These are phyloP conservation scores for Nemotelus nigrinus DNA, from an alignment of 2,888 invertebrate genomes.

Conservation along the genomic window DNA sequence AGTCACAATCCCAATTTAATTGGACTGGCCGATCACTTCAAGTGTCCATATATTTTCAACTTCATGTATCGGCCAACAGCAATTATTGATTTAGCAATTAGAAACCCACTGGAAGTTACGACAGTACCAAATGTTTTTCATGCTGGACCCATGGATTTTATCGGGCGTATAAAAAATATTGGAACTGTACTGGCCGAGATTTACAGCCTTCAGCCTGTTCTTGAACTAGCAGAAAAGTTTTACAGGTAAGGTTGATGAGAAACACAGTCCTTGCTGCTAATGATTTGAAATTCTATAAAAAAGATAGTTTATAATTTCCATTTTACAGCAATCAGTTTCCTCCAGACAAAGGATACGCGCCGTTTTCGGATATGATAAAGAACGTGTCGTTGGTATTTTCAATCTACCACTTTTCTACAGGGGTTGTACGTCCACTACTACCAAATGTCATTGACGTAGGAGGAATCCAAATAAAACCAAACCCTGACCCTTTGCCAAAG, in stretches of 20 bases:
- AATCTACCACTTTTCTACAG: slow-evolving; percentile 62
- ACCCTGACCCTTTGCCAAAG: slow-evolving; percentile 52
- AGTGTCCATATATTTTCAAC: slow-evolving; percentile 46
- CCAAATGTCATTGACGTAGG: slow-evolving; percentile 44
- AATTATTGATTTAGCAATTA: background rate
- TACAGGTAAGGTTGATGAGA: too few species aligned
- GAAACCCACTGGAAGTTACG: slow-evolving; percentile 18
- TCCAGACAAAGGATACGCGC: slow-evolving; percentile 36
- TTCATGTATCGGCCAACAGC: background rate
- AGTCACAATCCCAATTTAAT: slow-evolving; percentile 28
- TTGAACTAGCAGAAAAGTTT: background rate
- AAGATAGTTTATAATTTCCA: too few species aligned
- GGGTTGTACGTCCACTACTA: slow-evolving; percentile 54
- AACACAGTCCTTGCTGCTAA: too few species aligned
- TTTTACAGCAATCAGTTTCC: slow-evolving; percentile 37
- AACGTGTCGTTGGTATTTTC: slow-evolving; percentile 61
- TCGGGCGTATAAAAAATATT: slow-evolving; percentile 17
- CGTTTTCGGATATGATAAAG: slow-evolving; percentile 57
- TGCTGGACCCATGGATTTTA: slow-evolving; percentile 27
- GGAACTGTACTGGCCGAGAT: background rate
- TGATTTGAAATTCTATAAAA: too few species aligned
- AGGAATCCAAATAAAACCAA: slow-evolving; percentile 60
- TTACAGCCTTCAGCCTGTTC: too few species aligned
- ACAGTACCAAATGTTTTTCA: slow-evolving; percentile 12
- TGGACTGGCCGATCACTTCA: slow-evolving; percentile 49